Base-by-base conservation (phyloP, 2,797 vertebrate species). In the Psittacula derbiana region DNA sequence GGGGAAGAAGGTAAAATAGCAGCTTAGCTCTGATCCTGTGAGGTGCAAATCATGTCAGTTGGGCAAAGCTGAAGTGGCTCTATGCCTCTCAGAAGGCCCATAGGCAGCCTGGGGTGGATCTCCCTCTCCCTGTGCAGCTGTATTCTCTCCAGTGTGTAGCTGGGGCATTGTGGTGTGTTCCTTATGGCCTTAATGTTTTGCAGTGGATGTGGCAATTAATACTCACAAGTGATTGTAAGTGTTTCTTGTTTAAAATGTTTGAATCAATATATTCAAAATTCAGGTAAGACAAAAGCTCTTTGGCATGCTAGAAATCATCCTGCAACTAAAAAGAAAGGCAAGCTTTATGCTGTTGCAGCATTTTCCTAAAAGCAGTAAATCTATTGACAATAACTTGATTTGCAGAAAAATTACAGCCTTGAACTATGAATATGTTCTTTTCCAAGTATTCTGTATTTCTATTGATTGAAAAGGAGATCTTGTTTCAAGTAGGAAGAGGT, bases 141-240 rank as follows among this genome's bases (percentile, higher is more conserved):
- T 28, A 33, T 53, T 25, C 18, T 82, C 64, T 82, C 25, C 30
- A 30, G 8, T 14, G 28, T 4, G 23, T 11, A 1, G 36, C 24
- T 55, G 30, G 12, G 3, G 25, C 28, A 31, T 23, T 0, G 0
- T 36, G 20, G 20, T 2, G 3, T 0, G 0, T 47, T 55, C 46
- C 64, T 69, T 62, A 40, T 65, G 53, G 9, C 52, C 21, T 53
- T 80, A 12, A 64, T 7, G 8, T 70, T 85, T 84, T 86, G 33
- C 49, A 23, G 11, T 33, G 31, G 33, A 53, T 28, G 15, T 72
- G 41, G 31, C 20, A 11, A 20, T 82, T 50, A 47, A 10, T 40
- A 84, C 10, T 58, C 55, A 47, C 5, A 36, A 47, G 17, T 4
- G 4, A 11, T 58, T 31, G 6, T 47, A 36, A 36, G 33, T 36